Base-by-base conservation (phyloP, 2,113 vertebrate genomes). In the Apodemus sylvaticus region DNA sequence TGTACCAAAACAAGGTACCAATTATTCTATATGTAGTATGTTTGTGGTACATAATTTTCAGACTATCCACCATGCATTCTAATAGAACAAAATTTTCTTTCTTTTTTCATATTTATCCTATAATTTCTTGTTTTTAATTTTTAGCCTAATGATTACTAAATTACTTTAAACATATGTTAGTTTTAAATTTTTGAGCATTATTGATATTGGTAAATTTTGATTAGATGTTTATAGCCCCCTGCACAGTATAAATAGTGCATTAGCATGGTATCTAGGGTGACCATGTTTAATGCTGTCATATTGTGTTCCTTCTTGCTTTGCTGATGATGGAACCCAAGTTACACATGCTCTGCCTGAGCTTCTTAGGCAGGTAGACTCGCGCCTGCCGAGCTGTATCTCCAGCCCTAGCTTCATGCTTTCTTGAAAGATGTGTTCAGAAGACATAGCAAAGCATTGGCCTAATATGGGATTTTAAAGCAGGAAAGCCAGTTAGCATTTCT, bases 401-500 rank as follows among this genome's bases (percentile, higher is more conserved):
- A 86, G 60, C 13, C 60, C 77, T 8, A 70, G 9, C n/a, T 89
- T 51, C 58, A n/a, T 19, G 51, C 55, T 12, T 51, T 58, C 53
- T 90, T 81, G 48, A 95, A 91, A 66, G 91, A 70, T 89, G 22
- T 68, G 9, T 66, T 91, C 51, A 48, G 42, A 70, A 95, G 62
- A 42, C 14, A 1, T 62, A 77, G 11, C 53, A 20, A 19, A 39
- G 42, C 17, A 70, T 53, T 31, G 66, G 19, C 29, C 55, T 89
- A 70, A 24, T 36, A 29, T 89, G 36, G 22, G 29, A 48, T 87
- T 83, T 88, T 83, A 51, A 94, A 34, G 10, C 17, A 42, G 22
- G 53, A 53, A 53, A 89, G 19, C 89, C 45, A 66, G 12, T 87
- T 96, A 76, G 86, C 31, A 79, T 86, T 95, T 93, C n/a, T 82